phyloP scores from a whole-genome alignment of 1,140 invertebrate genomes.

The Luehdorfia chinensis region DNA sequence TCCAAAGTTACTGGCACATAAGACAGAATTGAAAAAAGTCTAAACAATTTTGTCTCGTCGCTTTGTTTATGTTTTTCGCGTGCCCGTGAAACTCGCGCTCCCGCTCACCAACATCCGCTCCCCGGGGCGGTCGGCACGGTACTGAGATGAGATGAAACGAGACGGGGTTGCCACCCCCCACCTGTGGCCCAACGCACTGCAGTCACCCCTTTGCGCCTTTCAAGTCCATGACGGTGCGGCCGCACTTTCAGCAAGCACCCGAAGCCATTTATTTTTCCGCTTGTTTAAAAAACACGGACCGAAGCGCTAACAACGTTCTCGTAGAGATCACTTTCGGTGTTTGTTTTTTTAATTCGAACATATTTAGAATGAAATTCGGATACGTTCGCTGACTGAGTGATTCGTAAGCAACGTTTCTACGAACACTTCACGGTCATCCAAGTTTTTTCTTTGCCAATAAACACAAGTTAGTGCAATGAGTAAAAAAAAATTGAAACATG shows the following conservation, averaged over 20 bases:
- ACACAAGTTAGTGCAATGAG: too few species aligned
- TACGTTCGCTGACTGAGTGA: too few species aligned
- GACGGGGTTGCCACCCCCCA: conserved; percentile 37
- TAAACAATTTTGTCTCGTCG: too few species aligned
- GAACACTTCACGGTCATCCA: too few species aligned
- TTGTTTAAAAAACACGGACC: conserved; percentile 8
- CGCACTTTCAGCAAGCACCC: conserved; percentile 22
- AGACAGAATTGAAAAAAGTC: too few species aligned
- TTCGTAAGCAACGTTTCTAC: too few species aligned
- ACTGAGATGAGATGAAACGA: conserved; percentile 38
- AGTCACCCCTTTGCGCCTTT: conserved; percentile 58
- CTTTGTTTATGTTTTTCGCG: conserved; percentile 5
- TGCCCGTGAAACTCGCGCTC: background rate
- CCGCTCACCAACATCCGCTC: conserved; percentile 21
- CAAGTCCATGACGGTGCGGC: conserved; percentile 33
- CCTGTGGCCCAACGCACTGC: conserved; percentile 64
- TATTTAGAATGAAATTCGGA: too few species aligned
- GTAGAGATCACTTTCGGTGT: conserved; percentile 1
- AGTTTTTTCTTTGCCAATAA: too few species aligned
- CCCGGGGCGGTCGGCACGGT: conserved; percentile 24
- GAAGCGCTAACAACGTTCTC: background rate
- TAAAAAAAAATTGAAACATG: too few species aligned
- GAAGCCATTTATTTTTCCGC: conserved; percentile 3
- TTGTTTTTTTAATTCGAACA: too few species aligned
- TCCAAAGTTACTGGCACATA: background rate